A percentile compares a stretch with the other conserved stretches of the same genome.
Conservation (phyloP, 2,797 vertebrate species). For the Lutjanus argentimaculatus region DNA sequence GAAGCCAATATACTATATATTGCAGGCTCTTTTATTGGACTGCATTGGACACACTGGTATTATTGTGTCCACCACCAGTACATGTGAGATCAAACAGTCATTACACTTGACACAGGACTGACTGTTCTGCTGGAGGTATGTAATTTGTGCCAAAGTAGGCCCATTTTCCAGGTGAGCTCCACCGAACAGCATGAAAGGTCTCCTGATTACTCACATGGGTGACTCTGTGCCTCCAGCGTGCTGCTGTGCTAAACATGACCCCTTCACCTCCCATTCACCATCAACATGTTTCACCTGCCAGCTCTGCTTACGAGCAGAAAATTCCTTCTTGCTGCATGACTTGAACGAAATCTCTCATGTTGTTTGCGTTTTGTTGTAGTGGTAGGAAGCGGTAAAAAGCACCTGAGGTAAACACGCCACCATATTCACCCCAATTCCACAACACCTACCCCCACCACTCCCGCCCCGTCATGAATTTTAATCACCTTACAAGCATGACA, state of each 20-base stretch:
- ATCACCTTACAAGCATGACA: conserved; percentile 71
- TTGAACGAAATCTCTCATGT: background rate
- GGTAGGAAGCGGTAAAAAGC: conserved; percentile 9
- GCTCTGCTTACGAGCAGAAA: conserved; percentile 20
- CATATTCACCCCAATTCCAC: background rate
- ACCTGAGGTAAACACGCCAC: conserved; percentile 16
- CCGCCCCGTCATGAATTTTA: conserved; percentile 69
- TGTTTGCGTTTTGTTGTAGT: background rate
- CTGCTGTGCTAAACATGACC: conserved; percentile 40
- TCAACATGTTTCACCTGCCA: conserved; percentile 44
- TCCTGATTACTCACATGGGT: conserved; percentile 55
- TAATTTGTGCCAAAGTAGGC: conserved; percentile 34
- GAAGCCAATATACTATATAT: background rate
- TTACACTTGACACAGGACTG: conserved; percentile 9
- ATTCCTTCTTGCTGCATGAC: conserved; percentile 9
- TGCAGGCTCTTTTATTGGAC: background rate
- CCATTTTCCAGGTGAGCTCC: conserved; percentile 66
- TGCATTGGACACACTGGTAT: background rate
- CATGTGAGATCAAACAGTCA: conserved; percentile 11
- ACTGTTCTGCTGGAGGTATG: conserved; percentile 9
- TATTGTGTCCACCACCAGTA: conserved; percentile 1
- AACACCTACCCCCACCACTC: background rate
- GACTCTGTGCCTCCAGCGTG: conserved; percentile 37
- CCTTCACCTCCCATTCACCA: conserved; percentile 24
- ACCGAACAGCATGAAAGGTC: conserved; percentile 50